Percentiles rank a stretch among this genome's conserved stretches.
Evolutionary conservation across 2,113 vertebrate genomes (phyloP).

Genomic region (Trichechus manatus): DNA sequence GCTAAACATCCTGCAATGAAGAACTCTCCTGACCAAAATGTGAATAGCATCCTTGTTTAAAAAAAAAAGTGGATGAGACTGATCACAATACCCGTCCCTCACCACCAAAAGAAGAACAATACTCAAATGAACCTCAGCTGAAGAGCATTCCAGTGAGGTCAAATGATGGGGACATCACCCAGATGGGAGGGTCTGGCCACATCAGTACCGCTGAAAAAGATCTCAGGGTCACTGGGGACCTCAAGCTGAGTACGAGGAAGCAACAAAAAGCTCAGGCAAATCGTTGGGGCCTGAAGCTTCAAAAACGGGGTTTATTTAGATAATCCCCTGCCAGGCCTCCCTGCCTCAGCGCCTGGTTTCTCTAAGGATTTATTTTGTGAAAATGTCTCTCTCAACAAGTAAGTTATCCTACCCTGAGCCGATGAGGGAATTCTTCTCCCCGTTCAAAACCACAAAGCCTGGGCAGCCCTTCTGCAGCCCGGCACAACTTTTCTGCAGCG

Average conservation of each 20-base stretch:
- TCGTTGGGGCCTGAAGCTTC: constrained; percentile 76
- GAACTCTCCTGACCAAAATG: background rate
- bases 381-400: constrained; percentile 84
- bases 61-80: background rate
- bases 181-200: background rate
- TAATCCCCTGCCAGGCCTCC: constrained; percentile 80
- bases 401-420: constrained; percentile 80
- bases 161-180: background rate
- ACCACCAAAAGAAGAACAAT: background rate
- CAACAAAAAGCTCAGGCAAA: constrained; percentile 70
- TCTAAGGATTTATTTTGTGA: constrained; percentile 84
- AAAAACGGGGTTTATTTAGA: constrained; percentile 79
- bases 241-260: constrained; percentile 60
- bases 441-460: constrained; percentile 80
- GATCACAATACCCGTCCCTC: background rate
- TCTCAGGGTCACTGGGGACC: constrained; percentile 57
- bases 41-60: background rate
- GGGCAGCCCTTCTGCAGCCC: constrained; percentile 73
- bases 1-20: background rate
- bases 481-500: constrained; percentile 66
- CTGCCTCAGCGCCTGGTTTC: constrained; percentile 80
- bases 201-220: background rate
- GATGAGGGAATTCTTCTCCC: constrained; percentile 74
- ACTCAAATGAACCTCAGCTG: background rate
- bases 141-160: background rate